Evolutionary conservation across 2,797 vertebrate genomes (phyloP).

Genomic region (Tachyglossus aculeatus): DNA sequence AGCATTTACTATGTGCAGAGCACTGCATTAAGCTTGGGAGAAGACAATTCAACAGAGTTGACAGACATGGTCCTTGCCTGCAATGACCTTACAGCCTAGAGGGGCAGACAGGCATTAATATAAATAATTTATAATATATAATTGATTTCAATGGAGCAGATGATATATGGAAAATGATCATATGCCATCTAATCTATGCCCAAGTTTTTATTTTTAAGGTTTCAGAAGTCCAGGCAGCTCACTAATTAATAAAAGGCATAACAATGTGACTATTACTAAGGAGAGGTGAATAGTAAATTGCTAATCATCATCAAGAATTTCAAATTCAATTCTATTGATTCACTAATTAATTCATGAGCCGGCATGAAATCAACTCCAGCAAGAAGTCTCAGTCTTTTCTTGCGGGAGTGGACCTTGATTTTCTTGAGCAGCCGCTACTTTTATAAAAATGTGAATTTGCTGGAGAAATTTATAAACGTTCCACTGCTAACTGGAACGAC

Average conservation of each 20-base stretch:
- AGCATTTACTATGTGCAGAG: too few relatives aligned
- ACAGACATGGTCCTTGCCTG: too few relatives aligned
- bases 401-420: background rate
- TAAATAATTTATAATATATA: too few relatives aligned
- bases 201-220: background rate
- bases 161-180: too few relatives aligned
- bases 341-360: constrained; percentile 13
- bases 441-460: background rate
- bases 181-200: background rate
- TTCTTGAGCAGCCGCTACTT: constrained; percentile 5
- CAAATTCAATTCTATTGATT: constrained; percentile 5
- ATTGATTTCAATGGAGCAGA: too few relatives aligned
- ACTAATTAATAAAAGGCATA: constrained; percentile 3
- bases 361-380: constrained; percentile 22
- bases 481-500: background rate
- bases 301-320: constrained; percentile 27
- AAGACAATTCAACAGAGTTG: too few relatives aligned
- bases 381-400: background rate
- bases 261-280: constrained; percentile 3
- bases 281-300: constrained; percentile 12
- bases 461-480: constrained; percentile 30
- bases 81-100: too few relatives aligned
- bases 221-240: constrained; percentile 26
- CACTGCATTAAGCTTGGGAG: too few relatives aligned
- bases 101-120: too few relatives aligned